Evolutionary conservation across 2,113 vertebrate genomes (phyloP), one percentile per base, ranked within the genome.

Genomic region (Melanerpes formicivorus): DNA sequence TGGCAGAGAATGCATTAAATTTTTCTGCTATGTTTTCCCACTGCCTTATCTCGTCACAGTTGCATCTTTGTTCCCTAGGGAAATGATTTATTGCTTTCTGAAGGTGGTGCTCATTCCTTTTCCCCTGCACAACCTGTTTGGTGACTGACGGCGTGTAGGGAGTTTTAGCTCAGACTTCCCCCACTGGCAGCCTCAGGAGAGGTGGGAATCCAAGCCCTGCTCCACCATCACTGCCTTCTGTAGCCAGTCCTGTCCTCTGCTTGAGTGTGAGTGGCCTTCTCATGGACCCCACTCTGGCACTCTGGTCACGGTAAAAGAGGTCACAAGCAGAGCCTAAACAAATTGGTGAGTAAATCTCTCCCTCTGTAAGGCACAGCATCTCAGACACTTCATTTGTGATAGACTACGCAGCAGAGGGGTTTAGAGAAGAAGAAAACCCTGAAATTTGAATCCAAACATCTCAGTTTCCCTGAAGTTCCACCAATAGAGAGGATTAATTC

Each of bases 61-160:
- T 75, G 83, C 91, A 67, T 42, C 91, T 89, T 58, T 69, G 56
- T 6, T 88, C 95, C 76, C 87, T 0, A 44, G 95, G 87, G 95
- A 55, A 80, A 67, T 55, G 26, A 85, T 95, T 94, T 71, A 54
- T 50, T 44, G 91, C 91, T 18, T 71, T 94, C 75, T 92, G 91
- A 80, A 89, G 84, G 94, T 90, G 91, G 62, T 95, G 87, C 81
- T 95, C 69, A 2, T 21, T 67, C 50, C 78, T 93, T 48, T 82
- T 32, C 67, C 63, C 62, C 74, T 26, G 79, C 67, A 60, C 91
- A 76, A 10, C 62, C 89, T 82, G 89, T 18, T 83, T 8, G 0
- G 79, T 23, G 67, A 26, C 83, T 75, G 87, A 3, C 5, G 12
- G 56, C 0, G 26, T 7, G 60, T 23, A 15, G 67, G 56, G 65